phyloP scores from a whole-genome alignment of 2,888 invertebrate genomes.

The Cerastis leucographa region DNA sequence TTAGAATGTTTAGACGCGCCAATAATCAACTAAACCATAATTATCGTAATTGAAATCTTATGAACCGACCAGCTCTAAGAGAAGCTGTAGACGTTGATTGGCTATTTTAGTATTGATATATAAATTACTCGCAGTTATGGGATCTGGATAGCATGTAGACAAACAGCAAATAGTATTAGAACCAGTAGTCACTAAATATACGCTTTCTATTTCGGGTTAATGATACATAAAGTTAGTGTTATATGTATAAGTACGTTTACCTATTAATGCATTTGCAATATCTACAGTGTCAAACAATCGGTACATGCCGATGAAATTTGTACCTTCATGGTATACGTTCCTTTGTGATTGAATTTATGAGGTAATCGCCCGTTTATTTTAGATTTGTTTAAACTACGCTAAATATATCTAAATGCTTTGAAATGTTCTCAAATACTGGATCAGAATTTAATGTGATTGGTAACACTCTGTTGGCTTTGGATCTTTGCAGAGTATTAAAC shows the following conservation, averaged over 20 bases:
- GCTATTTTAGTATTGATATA: slow-evolving; percentile 13
- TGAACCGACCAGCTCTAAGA: neutral
- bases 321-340: slow-evolving; percentile 46
- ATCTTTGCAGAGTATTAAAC: slow-evolving; percentile 30
- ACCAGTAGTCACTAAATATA: slow-evolving; percentile 26
- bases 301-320: slow-evolving; percentile 42
- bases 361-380: slow-evolving; percentile 56
- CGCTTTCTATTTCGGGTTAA: slow-evolving; percentile 30
- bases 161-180: slow-evolving; percentile 14
- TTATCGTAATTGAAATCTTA: slow-evolving; percentile 9
- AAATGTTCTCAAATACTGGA: slow-evolving; percentile 46
- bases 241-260: slow-evolving; percentile 23
- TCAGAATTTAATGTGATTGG: slow-evolving; percentile 44
- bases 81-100: slow-evolving; percentile 2
- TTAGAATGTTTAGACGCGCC: slow-evolving; percentile 29
- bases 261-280: slow-evolving; percentile 54
- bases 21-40: slow-evolving; percentile 1
- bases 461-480: slow-evolving; percentile 37
- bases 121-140: slow-evolving; percentile 6
- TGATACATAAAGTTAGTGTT: slow-evolving; percentile 30
- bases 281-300: slow-evolving; percentile 51
- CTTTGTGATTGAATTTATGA: slow-evolving; percentile 55
- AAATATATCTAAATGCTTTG: slow-evolving; percentile 49
- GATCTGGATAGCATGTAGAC: slow-evolving; percentile 22
- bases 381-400: slow-evolving; percentile 50